These are phyloP conservation scores for Halcyon senegalensis DNA, from an alignment of 2,113 vertebrate genomes.

Conservation along the genomic window DNA sequence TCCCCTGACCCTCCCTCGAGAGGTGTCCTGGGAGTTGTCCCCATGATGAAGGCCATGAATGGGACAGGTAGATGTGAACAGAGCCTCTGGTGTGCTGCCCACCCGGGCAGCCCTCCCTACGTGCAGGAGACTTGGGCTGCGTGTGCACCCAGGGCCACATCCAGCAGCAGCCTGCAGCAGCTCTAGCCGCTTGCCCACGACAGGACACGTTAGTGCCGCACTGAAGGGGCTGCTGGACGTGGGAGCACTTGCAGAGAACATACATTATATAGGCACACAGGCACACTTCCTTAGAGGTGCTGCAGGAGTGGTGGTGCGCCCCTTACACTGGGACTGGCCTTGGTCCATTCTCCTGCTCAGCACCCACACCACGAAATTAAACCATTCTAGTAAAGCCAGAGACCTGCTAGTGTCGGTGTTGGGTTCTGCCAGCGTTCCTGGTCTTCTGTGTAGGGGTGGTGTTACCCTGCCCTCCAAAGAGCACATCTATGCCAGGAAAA, in stretches of 20 bases:
- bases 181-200: neutral
- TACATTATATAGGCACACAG: neutral
- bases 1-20: neutral
- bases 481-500: neutral
- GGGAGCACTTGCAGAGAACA: neutral
- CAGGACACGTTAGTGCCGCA: fast-evolving
- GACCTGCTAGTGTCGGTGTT: neutral
- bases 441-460: neutral
- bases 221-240: neutral
- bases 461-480: neutral
- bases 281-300: neutral
- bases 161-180: neutral
- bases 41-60: neutral
- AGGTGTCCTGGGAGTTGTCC: neutral
- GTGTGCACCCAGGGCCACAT: fast-evolving
- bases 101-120: fast-evolving
- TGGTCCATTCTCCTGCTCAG: neutral
- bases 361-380: neutral
- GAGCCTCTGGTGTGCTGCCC: neutral
- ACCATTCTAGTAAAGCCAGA: neutral
- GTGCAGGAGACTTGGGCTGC: neutral
- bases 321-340: neutral
- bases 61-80: neutral
- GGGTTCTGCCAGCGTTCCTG: neutral
- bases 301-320: neutral